phyloP scores from a whole-genome alignment of 2,113 vertebrate species.

The Caracal caracal region DNA sequence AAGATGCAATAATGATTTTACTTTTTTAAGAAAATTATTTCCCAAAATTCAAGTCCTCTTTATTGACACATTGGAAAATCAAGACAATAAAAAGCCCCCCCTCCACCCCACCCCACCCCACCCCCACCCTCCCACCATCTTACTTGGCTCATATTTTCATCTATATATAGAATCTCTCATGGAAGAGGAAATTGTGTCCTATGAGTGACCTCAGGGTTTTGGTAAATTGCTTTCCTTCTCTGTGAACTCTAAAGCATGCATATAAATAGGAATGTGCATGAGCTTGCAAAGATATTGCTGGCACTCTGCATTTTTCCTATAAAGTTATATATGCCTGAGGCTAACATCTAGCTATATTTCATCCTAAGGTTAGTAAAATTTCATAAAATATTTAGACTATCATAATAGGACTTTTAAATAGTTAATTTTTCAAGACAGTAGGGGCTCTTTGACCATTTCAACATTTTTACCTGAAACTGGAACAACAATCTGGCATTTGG shows the following conservation, averaged over 20 bases:
- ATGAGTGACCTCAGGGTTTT: slow-evolving; percentile 12
- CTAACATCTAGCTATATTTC: not conserved
- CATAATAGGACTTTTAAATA: not conserved
- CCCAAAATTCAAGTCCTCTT: not conserved
- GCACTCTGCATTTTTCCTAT: slow-evolving; percentile 6
- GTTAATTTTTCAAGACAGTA: not conserved
- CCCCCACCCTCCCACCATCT: not conserved
- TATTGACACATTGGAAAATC: not conserved
- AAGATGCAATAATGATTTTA: not conserved
- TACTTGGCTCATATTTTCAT: slow-evolving; percentile 1
- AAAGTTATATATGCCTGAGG: not conserved
- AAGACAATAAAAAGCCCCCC: not conserved
- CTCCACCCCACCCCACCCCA: too few species aligned
- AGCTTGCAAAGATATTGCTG: slow-evolving; percentile 44
- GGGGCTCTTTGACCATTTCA: not conserved
- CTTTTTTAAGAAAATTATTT: slow-evolving; percentile 25
- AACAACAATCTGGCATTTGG: not conserved
- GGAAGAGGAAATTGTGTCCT: slow-evolving; percentile 56
- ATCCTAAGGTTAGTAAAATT: slow-evolving; percentile 28
- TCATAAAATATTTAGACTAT: slow-evolving; percentile 48
- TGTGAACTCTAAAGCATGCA: slow-evolving; percentile 33
- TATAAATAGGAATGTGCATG: slow-evolving; percentile 32
- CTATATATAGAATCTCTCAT: not conserved
- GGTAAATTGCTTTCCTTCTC: slow-evolving; percentile 34
- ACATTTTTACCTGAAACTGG: not conserved